Base-by-base conservation (phyloP, 1,140 invertebrate genomes). In the Triops longicaudatus region DNA sequence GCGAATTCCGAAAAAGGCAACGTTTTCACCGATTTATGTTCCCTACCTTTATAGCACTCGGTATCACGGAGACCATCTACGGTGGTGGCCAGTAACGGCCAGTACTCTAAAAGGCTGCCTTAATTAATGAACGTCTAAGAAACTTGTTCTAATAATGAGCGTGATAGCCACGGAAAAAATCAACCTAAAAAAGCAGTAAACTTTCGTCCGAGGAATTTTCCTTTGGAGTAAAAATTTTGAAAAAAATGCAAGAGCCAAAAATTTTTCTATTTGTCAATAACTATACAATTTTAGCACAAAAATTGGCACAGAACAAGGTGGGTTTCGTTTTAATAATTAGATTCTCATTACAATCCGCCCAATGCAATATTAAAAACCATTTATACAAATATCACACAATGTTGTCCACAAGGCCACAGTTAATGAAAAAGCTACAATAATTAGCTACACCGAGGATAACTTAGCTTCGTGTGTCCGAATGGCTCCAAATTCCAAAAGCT, bases 331-430 rank as follows among this genome's bases (percentile, higher is more conserved):
- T 63, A 22, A 0, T 37, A 37, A 37, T 37, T 37, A 37, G 31
- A 2, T 37, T 37, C 31, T 37, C 2, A 37, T 37, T 37, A 37
- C 2, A 37, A 37, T 7, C 7, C 31, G 31, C 31, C 7, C 31
- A 7, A 7, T 7, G 31, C 50, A 9, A 63, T n/a, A 63, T 63
- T 63, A 63, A 63, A 9, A 63, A 14, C 22, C 6, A 14, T 63
- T 10, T 63, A n/a, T 63, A 63, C 50, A 63, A 63, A 63, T 63
- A 63, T 63, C 50, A 63, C 50, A 63, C 50, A 63, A 63, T 63
- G 10, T 63, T 63, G 3, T 22, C 17, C 50, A 22, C 50, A 63
- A 63, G 22, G 50, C 17, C 50, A 17, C 50, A 22, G 50, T 63
- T 63, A 63, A 63, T 63, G 31, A 37, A 37, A n/a, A 63, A 63